These are phyloP conservation scores for Apamea anceps DNA, from an alignment of 2,888 invertebrate species.

Conservation along the genomic window DNA sequence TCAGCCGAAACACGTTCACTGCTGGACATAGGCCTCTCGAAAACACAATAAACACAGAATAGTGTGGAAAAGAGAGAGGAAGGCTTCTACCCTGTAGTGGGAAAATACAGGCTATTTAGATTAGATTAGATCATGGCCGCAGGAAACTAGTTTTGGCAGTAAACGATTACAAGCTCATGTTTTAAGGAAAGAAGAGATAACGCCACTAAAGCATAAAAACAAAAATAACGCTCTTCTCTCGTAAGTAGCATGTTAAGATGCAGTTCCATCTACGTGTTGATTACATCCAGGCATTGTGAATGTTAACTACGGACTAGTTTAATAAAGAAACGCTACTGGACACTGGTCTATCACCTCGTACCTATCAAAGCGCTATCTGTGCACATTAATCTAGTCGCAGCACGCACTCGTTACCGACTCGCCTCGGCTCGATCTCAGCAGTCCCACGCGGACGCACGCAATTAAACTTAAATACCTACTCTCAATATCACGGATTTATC, in stretches of 20 bases:
- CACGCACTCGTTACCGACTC: slow-evolving; percentile 36
- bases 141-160: too few species aligned
- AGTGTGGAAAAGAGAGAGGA: too few species aligned
- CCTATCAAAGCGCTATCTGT: slow-evolving; percentile 43
- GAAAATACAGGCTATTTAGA: too few species aligned
- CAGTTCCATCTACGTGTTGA: not conserved
- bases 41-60: too few species aligned
- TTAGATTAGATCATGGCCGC: too few species aligned
- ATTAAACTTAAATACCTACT: slow-evolving; percentile 50
- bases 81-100: too few species aligned
- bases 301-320: slow-evolving; percentile 15
- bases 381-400: slow-evolving; percentile 42
- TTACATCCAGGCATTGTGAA: slow-evolving; percentile 13
- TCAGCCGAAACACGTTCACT: too few species aligned
- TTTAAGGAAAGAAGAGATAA: not conserved
- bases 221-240: not conserved
- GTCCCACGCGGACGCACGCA: slow-evolving; percentile 24
- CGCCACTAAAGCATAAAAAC: not conserved
- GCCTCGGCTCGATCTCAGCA: not conserved
- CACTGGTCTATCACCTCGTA: slow-evolving; percentile 21
- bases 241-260: not conserved
- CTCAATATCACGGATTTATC: slow-evolving; percentile 43
- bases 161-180: too few species aligned
- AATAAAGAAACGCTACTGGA: not conserved
- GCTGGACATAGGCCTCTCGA: too few species aligned